phyloP scores from a whole-genome alignment of 2,888 invertebrate species.

The Drosophila peninsularis region DNA sequence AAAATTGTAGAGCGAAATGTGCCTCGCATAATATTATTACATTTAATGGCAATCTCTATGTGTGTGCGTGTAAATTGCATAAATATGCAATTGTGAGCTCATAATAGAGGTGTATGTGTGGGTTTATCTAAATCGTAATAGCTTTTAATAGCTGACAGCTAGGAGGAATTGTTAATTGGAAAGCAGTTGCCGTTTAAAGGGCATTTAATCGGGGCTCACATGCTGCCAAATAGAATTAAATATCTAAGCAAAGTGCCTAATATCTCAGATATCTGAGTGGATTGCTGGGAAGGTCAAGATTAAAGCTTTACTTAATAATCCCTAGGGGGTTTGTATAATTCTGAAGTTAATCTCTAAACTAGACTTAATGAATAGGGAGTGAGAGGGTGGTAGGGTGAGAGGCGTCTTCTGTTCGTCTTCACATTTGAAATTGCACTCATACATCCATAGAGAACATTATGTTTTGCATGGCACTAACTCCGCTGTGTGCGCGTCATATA shows the following conservation, averaged over 20 bases:
- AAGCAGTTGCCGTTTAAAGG: conserved; percentile 1
- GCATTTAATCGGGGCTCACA: not conserved
- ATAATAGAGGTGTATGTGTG: not conserved
- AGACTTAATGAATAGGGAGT: too few species aligned
- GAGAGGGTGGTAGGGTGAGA: too few species aligned
- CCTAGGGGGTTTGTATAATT: too few species aligned
- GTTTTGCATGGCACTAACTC: conserved; percentile 3
- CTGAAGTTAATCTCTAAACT: too few species aligned
- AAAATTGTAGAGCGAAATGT: conserved; percentile 28
- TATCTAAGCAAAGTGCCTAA: too few species aligned
- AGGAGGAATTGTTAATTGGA: conserved; percentile 16
- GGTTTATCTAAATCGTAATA: conserved; percentile 28
- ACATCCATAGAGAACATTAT: conserved; percentile 16
- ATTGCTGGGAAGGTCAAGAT: too few species aligned
- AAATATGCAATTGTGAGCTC: conserved; percentile 9
- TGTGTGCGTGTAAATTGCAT: conserved; percentile 2
- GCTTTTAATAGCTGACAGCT: conserved; percentile 19
- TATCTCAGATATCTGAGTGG: too few species aligned
- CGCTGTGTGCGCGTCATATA: conserved; percentile 30
- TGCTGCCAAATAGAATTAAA: not conserved
- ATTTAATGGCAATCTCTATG: conserved; percentile 12
- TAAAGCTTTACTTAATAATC: too few species aligned
- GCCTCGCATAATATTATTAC: conserved; percentile 42
- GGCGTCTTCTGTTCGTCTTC: conserved; percentile 3
- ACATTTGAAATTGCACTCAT: conserved; percentile 33